phyloP scores from a whole-genome alignment of 2,797 vertebrate species.

The Bucorvus abyssinicus region DNA sequence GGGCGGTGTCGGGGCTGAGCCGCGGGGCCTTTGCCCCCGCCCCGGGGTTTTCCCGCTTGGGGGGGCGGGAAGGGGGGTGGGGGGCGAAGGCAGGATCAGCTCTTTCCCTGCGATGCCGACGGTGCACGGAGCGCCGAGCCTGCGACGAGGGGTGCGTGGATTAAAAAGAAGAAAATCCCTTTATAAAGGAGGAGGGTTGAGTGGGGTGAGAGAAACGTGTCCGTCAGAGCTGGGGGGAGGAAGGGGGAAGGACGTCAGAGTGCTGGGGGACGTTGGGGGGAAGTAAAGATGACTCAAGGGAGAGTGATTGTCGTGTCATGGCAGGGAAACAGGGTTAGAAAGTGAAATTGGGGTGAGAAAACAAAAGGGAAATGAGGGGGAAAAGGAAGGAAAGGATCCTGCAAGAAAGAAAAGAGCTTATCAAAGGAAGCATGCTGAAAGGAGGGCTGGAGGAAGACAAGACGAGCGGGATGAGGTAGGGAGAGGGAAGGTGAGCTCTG shows the following conservation, averaged over 20 bases:
- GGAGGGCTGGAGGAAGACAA: not conserved
- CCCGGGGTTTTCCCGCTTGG: not conserved
- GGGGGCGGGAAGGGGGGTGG: not conserved
- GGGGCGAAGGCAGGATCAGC: not conserved
- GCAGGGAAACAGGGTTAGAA: not conserved
- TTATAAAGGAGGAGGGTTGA: constrained; percentile 75
- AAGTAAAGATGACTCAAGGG: constrained; percentile 69
- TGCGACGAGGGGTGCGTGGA: not conserved
- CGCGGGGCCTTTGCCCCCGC: not conserved
- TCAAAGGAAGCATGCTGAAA: not conserved
- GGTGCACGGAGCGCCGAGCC: not conserved
- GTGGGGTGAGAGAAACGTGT: constrained; percentile 50
- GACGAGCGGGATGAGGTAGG: not conserved
- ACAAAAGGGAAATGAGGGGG: not conserved
- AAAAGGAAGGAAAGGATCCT: not conserved
- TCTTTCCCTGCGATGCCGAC: not conserved
- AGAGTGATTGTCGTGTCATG: constrained; percentile 38
- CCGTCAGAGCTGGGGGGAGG: constrained; percentile 81
- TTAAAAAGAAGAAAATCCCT: constrained; percentile 65
- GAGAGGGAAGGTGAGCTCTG: not conserved
- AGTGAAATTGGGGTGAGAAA: not conserved
- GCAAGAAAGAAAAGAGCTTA: not conserved
- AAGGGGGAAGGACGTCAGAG: constrained; percentile 84
- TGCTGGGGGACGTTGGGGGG: constrained; percentile 67
- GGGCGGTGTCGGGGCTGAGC: not conserved